Percentiles rank a stretch among this genome's conserved stretches.
These are phyloP conservation scores for Mixornis gularis DNA, from an alignment of 2,113 vertebrate genomes.

Conservation along the genomic window DNA sequence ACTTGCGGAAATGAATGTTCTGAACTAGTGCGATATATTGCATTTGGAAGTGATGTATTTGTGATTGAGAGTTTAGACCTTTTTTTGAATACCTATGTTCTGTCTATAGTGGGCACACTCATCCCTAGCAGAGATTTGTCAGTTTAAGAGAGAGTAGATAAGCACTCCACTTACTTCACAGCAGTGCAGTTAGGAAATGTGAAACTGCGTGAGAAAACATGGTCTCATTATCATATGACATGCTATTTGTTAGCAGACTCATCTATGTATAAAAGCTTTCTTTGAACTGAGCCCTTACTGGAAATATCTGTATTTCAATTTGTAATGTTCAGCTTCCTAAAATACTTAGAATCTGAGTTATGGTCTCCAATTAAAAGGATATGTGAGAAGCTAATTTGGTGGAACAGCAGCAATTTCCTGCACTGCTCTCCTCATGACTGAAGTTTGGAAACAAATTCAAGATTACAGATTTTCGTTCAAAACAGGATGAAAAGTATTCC, in stretches of 20 bases:
- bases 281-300: conserved; percentile 65
- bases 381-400: conserved; percentile 75
- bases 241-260: conserved; percentile 69
- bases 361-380: conserved; percentile 77
- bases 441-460: conserved; percentile 75
- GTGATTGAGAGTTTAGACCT: conserved; percentile 38
- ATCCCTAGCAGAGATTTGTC: conserved; percentile 37
- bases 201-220: conserved; percentile 66
- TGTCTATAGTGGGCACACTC: conserved; percentile 52
- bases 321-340: conserved; percentile 71
- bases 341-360: conserved; percentile 72
- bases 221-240: conserved; percentile 69
- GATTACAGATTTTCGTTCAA: conserved; percentile 63
- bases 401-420: conserved; percentile 73
- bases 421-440: conserved; percentile 63
- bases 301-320: conserved; percentile 73
- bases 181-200: conserved; percentile 66
- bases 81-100: conserved; percentile 33
- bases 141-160: conserved; percentile 51
- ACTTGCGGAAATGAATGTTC: conserved; percentile 63
- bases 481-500: conserved; percentile 64
- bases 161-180: conserved; percentile 69
- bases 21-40: conserved; percentile 58
- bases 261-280: conserved; percentile 56
- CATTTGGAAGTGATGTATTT: conserved; percentile 43